Base-by-base conservation (phyloP, 2,113 vertebrate species). In the Marmota flaviventris region DNA sequence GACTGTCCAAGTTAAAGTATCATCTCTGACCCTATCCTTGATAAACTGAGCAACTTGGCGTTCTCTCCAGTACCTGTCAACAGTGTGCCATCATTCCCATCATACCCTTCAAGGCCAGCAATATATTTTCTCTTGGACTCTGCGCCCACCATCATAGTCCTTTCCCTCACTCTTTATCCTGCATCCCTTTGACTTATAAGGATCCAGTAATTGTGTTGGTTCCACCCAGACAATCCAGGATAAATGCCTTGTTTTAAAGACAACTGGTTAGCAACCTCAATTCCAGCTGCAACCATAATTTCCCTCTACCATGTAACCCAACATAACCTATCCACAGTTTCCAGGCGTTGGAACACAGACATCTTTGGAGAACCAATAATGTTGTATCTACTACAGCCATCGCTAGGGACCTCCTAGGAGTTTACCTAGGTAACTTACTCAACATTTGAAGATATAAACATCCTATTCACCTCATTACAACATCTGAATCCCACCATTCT, bases 31-130 rank as follows among this genome's bases (percentile, higher is more conserved):
- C 42, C 42, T 45, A 45, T 45, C 51, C 61, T 95, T 89, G 91
- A 91, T 86, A 58, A 97, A 81, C 5, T 83, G 78, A 93, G 25
- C n/a, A 77, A 69, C 39, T 76, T 65, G 16, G 29, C 20, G 1
- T 83, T 82, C 58, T 96, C 85, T 89, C 39, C 48, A 45, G 25
- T 61, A 73, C 89, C 79, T 79, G 42, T 91, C 89, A 81, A 22
- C 22, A 1, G 77, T 22, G 39, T 37, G 32, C 65, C 70, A 37
- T 76, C 42, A 32, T 34, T 6, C 9, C 24, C 37, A 48, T 39
- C 39, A 39, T 39, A n/a, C 53, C 65, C 42, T 29, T 45, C 42
- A 45, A 83, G 89, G 20, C n/a, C 48, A 93, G 32, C 45, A 45
- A 29, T 14, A 2, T 18, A 69, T 11, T 29, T 53, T n/a, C 63